Base-by-base conservation (phyloP, 2,888 invertebrate genomes). In the Therioaphis trifolii region DNA sequence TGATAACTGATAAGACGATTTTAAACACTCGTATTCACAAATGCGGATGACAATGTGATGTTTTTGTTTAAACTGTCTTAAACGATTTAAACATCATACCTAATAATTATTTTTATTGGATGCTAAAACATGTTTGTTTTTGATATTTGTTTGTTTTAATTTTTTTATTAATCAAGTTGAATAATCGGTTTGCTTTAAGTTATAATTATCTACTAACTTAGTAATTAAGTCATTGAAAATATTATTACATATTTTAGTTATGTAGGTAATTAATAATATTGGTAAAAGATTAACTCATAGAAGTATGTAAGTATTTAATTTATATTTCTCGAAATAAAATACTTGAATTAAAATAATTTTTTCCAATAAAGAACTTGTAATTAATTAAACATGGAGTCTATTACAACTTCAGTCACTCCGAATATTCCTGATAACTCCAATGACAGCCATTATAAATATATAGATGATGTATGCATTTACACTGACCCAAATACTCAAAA, bases 401-500 rank as follows among this genome's bases (percentile, higher is more conserved):
- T 40, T 27, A 27, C 78, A 27, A 52, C 68, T 9, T 27, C 68
- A 43, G 68, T 43, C 40, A n/a, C 40, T n/a, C 55, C 68, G 68
- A 24, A 78, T 55, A 55, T 40, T 78, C 14, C 24, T 14, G 35
- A 35, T 5, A 69, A 69, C n/a, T 24, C 55, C 14, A 27, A 43
- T 55, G 55, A 78, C 35, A 63, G 63, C 40, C 72, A 82, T 18
- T 82, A 82, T 52, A 82, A 74, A 66, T 94, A 94, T 87, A 92
- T 93, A 88, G 93, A 92, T 49, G 92, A 92, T 84, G 89, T 90
- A 85, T 94, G 94, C 35, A 90, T 94, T 86, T 94, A 94, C 86
- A 94, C 93, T 27, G 95, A 95, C 88, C 94, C 94, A 40, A 88
- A 89, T 84, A 92, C 92, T 24, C 91, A 92, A 66, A 91, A 91